These are phyloP conservation scores for Schizopygopsis malacanthus DNA, from an alignment of 2,797 vertebrate species.

Conservation along the genomic window DNA sequence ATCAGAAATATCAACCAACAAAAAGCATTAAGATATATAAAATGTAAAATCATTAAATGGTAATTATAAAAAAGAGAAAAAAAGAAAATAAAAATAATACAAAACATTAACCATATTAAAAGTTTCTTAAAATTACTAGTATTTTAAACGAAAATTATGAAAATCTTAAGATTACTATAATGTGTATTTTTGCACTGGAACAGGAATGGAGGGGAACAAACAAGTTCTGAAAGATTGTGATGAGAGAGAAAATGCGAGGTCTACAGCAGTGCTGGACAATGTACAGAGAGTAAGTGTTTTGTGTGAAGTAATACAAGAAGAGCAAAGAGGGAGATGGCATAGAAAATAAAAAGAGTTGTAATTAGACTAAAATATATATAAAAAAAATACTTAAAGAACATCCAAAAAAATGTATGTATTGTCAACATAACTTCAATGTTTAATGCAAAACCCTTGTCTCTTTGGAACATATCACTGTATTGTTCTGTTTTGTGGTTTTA, in stretches of 20 bases:
- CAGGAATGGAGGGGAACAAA: conserved; percentile 9
- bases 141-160: neutral
- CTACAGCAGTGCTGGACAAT: neutral
- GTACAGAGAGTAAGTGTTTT: neutral
- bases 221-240: neutral
- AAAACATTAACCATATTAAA: neutral
- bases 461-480: neutral
- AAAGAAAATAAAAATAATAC: too few relatives aligned
- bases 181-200: neutral
- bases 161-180: neutral
- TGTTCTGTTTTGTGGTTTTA: conserved; percentile 8
- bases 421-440: neutral
- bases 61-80: neutral
- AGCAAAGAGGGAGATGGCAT: neutral
- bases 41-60: neutral
- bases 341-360: neutral
- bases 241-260: neutral
- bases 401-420: neutral
- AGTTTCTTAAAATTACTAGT: neutral
- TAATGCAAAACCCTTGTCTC: neutral
- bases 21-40: neutral
- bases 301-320: neutral
- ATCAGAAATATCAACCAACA: too few relatives aligned
- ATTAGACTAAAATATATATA: neutral
- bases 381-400: neutral